Evolutionary conservation across 2,797 vertebrate genomes (phyloP).

Genomic region (Prionace glauca): DNA sequence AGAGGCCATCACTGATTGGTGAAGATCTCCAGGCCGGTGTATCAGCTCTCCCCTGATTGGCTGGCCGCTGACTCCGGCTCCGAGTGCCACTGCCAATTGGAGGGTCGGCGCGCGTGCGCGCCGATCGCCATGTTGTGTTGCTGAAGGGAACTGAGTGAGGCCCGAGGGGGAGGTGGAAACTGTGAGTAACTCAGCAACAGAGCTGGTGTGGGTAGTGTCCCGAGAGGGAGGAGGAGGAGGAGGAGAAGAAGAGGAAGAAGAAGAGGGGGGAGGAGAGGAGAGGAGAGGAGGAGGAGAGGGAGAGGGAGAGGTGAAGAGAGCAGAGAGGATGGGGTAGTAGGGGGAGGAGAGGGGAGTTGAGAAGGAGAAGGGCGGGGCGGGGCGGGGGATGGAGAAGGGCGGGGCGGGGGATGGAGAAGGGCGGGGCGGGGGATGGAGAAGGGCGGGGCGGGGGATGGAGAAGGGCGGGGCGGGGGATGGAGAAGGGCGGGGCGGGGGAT

Average conservation of each 20-base stretch:
- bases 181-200: background rate
- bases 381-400: no score
- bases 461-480: background rate
- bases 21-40: background rate
- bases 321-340: no score
- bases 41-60: background rate
- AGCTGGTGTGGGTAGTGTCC: background rate
- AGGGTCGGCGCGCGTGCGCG: background rate
- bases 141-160: background rate
- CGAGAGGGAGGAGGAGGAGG: background rate
- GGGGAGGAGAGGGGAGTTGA: no score
- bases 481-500: background rate
- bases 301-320: no score
- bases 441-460: no score
- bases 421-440: no score
- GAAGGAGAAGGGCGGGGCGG: no score
- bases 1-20: background rate
- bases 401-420: no score
- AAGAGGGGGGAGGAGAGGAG: no score
- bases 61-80: background rate
- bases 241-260: no score
- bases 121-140: slow-evolving; percentile 24
- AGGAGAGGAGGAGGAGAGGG: no score
- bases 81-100: background rate
- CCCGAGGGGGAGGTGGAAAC: slow-evolving; percentile 20